Percentiles rank a stretch among this genome's conserved stretches.
Conservation (phyloP, 2,888 invertebrate genomes). For the Blomia tropicalis region DNA sequence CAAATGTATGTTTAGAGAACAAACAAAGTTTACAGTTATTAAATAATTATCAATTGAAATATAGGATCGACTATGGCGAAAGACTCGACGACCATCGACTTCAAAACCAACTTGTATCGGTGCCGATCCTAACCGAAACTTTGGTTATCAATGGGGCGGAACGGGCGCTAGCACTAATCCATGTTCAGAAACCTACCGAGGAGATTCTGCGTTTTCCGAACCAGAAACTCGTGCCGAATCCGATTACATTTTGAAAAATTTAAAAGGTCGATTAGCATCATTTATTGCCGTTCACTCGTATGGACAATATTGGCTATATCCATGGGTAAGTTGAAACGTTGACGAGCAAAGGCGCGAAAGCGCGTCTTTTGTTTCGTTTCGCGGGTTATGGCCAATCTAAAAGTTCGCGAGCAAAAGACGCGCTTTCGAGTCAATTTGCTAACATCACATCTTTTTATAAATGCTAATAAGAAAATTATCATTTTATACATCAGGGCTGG, state of each 20-base stretch:
- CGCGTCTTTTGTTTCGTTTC: constrained; percentile 27
- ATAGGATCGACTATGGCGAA: constrained; percentile 30
- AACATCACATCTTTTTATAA: neutral
- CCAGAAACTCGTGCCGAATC: constrained; percentile 27
- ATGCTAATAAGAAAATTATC: neutral
- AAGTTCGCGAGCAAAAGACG: too few species aligned
- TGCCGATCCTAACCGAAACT: constrained; percentile 31
- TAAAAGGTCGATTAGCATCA: constrained; percentile 24
- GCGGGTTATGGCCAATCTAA: too few species aligned
- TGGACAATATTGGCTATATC: constrained; percentile 22
- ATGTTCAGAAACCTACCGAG: constrained; percentile 30
- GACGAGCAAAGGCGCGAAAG: too few species aligned
- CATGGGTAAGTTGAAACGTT: constrained; percentile 23
- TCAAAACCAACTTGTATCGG: constrained; percentile 30
- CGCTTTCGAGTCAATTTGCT: neutral
- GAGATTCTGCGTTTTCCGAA: constrained; percentile 30
- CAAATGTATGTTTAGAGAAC: constrained; percentile 31
- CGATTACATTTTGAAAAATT: constrained; percentile 22
- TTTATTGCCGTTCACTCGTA: constrained; percentile 26
- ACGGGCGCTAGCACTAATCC: constrained; percentile 28
- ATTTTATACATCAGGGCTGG: constrained; percentile 1
- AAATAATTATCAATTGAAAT: constrained; percentile 22
- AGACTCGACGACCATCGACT: constrained; percentile 28
- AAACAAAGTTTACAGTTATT: neutral
- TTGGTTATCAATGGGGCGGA: constrained; percentile 58